These are phyloP conservation scores for Drosophila orosa DNA, from an alignment of 1,140 invertebrate species.

Conservation along the genomic window DNA sequence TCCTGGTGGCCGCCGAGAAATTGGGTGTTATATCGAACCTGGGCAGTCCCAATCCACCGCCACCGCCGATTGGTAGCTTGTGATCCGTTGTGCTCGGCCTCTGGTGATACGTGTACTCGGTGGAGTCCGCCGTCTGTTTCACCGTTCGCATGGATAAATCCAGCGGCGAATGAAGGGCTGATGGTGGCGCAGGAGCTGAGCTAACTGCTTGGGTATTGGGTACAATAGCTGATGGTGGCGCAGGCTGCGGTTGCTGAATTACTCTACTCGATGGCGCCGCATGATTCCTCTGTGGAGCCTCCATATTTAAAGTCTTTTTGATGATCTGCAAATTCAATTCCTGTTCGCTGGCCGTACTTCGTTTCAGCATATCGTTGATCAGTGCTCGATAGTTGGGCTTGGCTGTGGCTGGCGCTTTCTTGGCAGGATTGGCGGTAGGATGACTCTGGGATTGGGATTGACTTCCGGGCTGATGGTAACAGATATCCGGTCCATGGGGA, in stretches of 20 bases:
- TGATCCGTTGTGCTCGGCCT: conserved; percentile 14
- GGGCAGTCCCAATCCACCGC: conserved; percentile 56
- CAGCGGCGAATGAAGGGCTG: conserved; percentile 88
- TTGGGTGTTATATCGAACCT: conserved; percentile 87
- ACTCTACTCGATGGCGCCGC: conserved; percentile 7
- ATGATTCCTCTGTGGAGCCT: conserved; percentile 31
- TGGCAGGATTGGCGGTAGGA: conserved; percentile 14
- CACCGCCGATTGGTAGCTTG: conserved; percentile 9
- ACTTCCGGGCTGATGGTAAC: conserved; percentile 50
- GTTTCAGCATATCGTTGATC: conserved; percentile 72
- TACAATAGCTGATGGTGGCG: neutral
- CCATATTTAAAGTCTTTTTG: conserved; percentile 77
- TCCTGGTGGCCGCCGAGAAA: conserved; percentile 81
- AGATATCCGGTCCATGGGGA: conserved; percentile 70
- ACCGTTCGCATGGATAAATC: conserved; percentile 94
- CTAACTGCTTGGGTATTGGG: conserved; percentile 15
- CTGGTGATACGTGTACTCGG: conserved; percentile 88
- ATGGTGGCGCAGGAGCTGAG: conserved; percentile 59
- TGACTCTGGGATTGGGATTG: conserved; percentile 17
- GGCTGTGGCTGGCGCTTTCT: conserved; percentile 34
- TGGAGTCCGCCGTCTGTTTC: conserved; percentile 93
- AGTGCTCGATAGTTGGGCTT: conserved; percentile 79
- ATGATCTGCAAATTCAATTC: conserved; percentile 81
- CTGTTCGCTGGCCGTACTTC: conserved; percentile 74
- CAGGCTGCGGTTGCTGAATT: conserved; percentile 1